phyloP scores from a whole-genome alignment of 2,113 vertebrate genomes.

The Ariopsis seemanni region DNA sequence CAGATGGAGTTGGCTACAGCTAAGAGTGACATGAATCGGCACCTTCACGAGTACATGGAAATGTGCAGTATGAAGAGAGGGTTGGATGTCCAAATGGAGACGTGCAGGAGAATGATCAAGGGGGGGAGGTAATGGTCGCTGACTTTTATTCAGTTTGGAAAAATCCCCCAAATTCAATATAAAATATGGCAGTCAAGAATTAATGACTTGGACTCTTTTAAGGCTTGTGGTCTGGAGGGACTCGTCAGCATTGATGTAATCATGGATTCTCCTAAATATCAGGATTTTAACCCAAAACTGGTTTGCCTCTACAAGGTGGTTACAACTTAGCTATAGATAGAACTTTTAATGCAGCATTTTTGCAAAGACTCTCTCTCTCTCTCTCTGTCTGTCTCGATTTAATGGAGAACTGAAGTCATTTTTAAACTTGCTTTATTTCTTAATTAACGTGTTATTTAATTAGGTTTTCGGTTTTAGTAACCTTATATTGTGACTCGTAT shows the following conservation, averaged over 20 bases:
- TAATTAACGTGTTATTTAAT: too few relatives aligned
- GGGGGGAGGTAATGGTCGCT: conserved; percentile 80
- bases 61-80: conserved; percentile 95
- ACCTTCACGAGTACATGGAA: conserved; percentile 93
- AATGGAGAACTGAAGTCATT: too few relatives aligned
- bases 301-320: neutral
- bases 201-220: neutral
- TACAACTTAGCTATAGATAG: neutral
- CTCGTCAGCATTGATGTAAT: neutral
- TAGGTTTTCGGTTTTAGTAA: too few relatives aligned
- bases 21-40: conserved; percentile 92
- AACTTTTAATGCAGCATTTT: neutral
- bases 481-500: too few relatives aligned
- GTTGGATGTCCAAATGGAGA: conserved; percentile 87
- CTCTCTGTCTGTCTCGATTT: neutral
- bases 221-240: neutral
- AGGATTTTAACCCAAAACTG: neutral
- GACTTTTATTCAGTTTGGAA: neutral
- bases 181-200: neutral
- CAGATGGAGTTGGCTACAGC: conserved; percentile 89
- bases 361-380: neutral
- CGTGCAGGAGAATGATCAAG: conserved; percentile 87
- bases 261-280: neutral
- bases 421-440: too few relatives aligned
- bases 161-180: neutral